phyloP scores from a whole-genome alignment of 2,113 vertebrate species.

The Trichomycterus rosablanca region DNA sequence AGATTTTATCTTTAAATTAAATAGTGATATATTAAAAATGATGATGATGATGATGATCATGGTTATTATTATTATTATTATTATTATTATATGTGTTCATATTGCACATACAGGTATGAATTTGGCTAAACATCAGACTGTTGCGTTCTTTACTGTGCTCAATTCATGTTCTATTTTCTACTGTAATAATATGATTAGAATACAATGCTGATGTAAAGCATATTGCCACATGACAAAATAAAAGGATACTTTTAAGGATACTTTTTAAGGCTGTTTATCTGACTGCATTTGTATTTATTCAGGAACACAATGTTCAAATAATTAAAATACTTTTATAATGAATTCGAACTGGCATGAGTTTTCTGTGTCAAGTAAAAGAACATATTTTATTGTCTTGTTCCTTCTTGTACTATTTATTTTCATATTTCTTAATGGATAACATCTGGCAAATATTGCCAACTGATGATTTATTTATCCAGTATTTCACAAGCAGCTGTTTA shows the following conservation, averaged over 20 bases:
- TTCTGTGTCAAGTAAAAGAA: not conserved
- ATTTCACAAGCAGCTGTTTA: not conserved
- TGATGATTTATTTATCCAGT: slow-evolving; percentile 1
- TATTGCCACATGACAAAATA: not conserved
- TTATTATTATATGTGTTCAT: too few species aligned
- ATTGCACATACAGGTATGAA: too few species aligned
- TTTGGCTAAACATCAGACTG: too few species aligned
- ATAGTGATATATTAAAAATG: too few species aligned
- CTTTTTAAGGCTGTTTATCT: not conserved
- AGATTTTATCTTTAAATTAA: too few species aligned
- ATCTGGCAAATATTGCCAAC: too few species aligned
- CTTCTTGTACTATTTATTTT: not conserved
- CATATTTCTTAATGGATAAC: not conserved
- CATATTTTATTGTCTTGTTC: slow-evolving; percentile 9
- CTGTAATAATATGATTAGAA: not conserved
- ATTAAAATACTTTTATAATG: slow-evolving; percentile 4
- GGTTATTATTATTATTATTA: too few species aligned
- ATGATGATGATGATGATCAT: too few species aligned
- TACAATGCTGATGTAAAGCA: slow-evolving; percentile 5
- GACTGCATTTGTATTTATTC: too few species aligned
- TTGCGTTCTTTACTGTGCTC: too few species aligned
- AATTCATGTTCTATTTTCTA: too few species aligned
- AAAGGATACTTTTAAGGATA: not conserved
- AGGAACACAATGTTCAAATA: not conserved
- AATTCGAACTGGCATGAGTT: not conserved